A percentile compares a stretch with the other conserved stretches of the same genome.
These are phyloP conservation scores for Hirundichthys speculiger DNA, from an alignment of 2,113 vertebrate genomes.

Conservation along the genomic window DNA sequence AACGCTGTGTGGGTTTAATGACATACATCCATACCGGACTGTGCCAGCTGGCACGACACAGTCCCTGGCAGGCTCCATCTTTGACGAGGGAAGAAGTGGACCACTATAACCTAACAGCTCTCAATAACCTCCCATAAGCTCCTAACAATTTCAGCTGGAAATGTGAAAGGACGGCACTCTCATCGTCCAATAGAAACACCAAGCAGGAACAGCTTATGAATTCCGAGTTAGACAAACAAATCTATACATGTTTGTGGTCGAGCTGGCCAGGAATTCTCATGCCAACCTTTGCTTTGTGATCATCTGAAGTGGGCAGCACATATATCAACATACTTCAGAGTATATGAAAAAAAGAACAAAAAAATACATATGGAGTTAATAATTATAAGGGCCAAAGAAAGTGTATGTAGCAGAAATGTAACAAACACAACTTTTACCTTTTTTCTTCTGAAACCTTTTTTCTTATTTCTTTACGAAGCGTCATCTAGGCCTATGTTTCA, in stretches of 20 bases:
- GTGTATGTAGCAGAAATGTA: slow-evolving; percentile 53
- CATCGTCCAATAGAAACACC: slow-evolving; percentile 74
- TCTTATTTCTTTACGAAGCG: slow-evolving; percentile 38
- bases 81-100: slow-evolving; percentile 68
- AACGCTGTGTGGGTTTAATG: slow-evolving; percentile 80
- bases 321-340: slow-evolving; percentile 60
- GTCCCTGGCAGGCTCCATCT: slow-evolving; percentile 51
- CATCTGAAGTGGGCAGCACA: slow-evolving; percentile 46
- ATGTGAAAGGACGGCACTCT: slow-evolving; percentile 56
- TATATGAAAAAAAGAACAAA: slow-evolving; percentile 62
- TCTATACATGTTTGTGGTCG: slow-evolving; percentile 75
- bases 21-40: slow-evolving; percentile 71
- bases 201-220: slow-evolving; percentile 63
- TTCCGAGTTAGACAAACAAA: slow-evolving; percentile 79
- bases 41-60: slow-evolving; percentile 71
- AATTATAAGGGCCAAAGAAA: slow-evolving; percentile 46
- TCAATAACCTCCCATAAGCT: slow-evolving; percentile 64
- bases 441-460: slow-evolving; percentile 50
- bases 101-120: slow-evolving; percentile 74
- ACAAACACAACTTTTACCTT: slow-evolving; percentile 45
- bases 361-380: slow-evolving; percentile 67
- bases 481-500: slow-evolving; percentile 20
- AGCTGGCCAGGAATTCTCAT: slow-evolving; percentile 58
- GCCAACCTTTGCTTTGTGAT: slow-evolving; percentile 71
- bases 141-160: slow-evolving; percentile 64